These are phyloP conservation scores for Drosophila sp. DNA, from an alignment of 1,140 invertebrate genomes.

Conservation along the genomic window DNA sequence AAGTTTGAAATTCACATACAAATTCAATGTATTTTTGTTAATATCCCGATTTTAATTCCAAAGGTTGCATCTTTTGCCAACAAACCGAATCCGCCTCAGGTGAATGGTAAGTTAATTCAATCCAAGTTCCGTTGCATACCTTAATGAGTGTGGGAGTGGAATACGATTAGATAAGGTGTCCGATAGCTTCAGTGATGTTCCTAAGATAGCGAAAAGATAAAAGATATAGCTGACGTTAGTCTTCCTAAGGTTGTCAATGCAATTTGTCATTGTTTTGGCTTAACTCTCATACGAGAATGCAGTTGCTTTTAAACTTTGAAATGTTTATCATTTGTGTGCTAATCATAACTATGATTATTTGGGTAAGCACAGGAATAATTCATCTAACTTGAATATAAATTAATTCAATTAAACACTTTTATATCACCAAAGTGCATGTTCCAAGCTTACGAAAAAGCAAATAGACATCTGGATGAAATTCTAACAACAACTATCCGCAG, in stretches of 20 bases:
- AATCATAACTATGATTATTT: background rate
- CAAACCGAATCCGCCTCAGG: background rate
- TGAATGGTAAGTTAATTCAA: conserved; percentile 1
- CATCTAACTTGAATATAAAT: background rate
- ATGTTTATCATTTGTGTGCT: background rate
- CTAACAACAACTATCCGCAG: background rate
- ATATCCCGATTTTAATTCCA: background rate
- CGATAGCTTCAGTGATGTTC: background rate
- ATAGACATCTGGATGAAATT: background rate
- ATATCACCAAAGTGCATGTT: background rate
- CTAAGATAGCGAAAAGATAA: conserved; percentile 4
- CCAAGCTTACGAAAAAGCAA: background rate
- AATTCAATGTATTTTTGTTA: background rate
- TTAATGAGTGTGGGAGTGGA: background rate
- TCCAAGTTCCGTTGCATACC: background rate
- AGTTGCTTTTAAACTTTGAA: background rate
- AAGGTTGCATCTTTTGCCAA: background rate
- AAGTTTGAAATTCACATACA: conserved; percentile 1
- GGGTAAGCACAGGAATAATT: background rate
- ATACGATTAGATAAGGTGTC: background rate
- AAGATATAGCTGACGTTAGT: conserved; percentile 4
- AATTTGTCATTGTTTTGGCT: conserved; percentile 1
- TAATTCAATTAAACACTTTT: background rate
- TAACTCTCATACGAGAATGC: background rate
- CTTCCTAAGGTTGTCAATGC: background rate